A percentile compares a stretch with the other conserved stretches of the same genome.
Conservation (phyloP, 2,113 vertebrate species). For the Marmota monax region DNA sequence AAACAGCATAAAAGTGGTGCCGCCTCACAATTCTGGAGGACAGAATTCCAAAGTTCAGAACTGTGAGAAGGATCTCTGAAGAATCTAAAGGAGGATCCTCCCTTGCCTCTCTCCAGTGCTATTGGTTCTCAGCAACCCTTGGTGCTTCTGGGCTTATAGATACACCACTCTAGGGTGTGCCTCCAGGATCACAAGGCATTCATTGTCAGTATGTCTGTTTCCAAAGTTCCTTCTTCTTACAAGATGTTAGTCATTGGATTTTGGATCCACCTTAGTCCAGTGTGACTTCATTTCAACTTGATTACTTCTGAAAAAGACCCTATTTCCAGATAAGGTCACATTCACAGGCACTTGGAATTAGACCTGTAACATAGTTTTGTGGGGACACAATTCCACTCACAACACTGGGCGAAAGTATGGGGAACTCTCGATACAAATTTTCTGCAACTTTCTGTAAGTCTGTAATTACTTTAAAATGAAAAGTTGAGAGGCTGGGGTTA, state of each 20-base stretch:
- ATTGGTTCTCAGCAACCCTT: not conserved
- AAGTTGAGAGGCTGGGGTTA: not conserved
- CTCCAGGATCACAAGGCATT: not conserved
- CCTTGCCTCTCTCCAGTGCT: not conserved
- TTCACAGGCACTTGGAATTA: not conserved
- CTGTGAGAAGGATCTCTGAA: not conserved
- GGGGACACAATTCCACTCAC: not conserved
- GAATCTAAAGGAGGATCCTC: not conserved
- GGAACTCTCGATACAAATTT: not conserved
- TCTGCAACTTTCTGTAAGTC: not conserved
- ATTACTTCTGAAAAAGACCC: not conserved
- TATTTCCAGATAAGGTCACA: not conserved
- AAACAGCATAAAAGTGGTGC: not conserved
- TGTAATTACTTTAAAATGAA: constrained; percentile 2
- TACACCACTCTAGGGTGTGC: not conserved
- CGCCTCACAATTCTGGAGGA: not conserved
- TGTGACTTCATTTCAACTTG: not conserved
- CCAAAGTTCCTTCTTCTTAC: not conserved
- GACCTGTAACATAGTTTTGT: not conserved
- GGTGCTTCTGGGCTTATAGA: not conserved
- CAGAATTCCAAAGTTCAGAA: no score
- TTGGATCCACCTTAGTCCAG: not conserved
- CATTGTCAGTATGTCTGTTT: not conserved
- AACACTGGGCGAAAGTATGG: not conserved
- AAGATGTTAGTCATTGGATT: not conserved